Evolutionary conservation across 2,113 vertebrate species (phyloP), one percentile per base, ranked within the genome.

Genomic region (Hemicordylus capensis): DNA sequence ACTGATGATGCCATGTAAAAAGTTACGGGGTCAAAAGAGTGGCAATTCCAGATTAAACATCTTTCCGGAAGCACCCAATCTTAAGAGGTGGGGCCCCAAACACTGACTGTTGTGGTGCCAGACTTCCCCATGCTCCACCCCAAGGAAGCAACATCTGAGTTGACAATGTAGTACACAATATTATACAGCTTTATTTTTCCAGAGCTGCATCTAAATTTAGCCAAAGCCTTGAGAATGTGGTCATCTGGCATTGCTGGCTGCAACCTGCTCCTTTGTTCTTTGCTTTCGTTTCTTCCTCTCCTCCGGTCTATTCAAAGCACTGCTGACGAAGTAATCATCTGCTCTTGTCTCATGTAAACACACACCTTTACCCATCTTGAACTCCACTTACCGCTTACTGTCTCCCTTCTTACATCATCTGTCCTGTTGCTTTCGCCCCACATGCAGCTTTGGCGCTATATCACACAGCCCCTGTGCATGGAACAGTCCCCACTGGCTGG

Each of bases 301-400:
- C 42, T 91, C 59, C 37, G 24, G 28, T 46, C 88, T 37, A 72
- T 87, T 89, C 91, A 58, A 75, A 88, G 66, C 6, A 48, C 66
- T 34, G 87, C 83, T 83, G 56, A 37, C 88, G 82, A 84, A 88
- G 83, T 77, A 1, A 67, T 90, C 89, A 88, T 83, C 37, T 19
- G 83, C 46, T 91, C 61, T 64, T 56, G 64, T 93, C 85, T 90
- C 66, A 26, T 91, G 88, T 91, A 76, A 76, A 46, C 75, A 72
- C 78, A 81, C 46, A 80, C 81, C n/a, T 22, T 37, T 76, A 81
- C 72, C 22, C 63, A 91, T 87, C 89, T 42, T 90, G 85, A 46
- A 84, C 69, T 56, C 56, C 46, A 24, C 64, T 64, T 70, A 34
- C 77, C 86, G 90, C n/a, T 69, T 51, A 17, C 17, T 54, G 20